phyloP scores from a whole-genome alignment of 1,140 invertebrate species.

The Tachypleus tridentatus region DNA sequence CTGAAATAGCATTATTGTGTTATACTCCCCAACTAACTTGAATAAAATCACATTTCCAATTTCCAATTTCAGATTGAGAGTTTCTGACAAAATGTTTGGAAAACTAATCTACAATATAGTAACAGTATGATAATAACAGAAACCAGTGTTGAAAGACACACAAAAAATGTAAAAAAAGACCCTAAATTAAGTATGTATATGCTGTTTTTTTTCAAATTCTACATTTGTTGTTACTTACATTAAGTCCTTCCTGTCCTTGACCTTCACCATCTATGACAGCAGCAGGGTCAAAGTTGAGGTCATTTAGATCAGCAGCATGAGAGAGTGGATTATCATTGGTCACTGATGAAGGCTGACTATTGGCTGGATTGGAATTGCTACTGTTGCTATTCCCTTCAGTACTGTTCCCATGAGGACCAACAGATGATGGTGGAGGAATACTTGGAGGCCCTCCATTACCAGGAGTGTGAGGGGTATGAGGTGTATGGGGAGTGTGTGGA shows the following conservation, averaged over 20 bases:
- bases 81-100: no score
- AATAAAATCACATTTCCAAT: no score
- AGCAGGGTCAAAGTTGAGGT: conserved; percentile 84
- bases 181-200: no score
- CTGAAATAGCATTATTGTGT: no score
- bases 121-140: no score
- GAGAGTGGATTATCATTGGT: conserved; percentile 14
- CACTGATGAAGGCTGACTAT: conserved; percentile 17
- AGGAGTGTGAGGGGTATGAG: conserved; percentile 59
- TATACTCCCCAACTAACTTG: no score
- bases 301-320: conserved; percentile 51
- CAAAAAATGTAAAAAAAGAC: no score
- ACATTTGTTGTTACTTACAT: conserved; percentile 52
- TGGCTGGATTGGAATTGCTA: conserved; percentile 21
- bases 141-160: no score
- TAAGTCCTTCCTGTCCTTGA: conserved; percentile 68
- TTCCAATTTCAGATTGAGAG: no score
- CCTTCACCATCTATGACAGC: conserved; percentile 81
- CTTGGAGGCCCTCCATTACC: conserved; percentile 46
- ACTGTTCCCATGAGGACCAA: conserved; percentile 26
- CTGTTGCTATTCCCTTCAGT: conserved; percentile 26
- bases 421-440: conserved; percentile 44
- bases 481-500: conserved; percentile 71
- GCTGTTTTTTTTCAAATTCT: no score
- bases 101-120: no score